Evolutionary conservation across 2,113 vertebrate genomes (phyloP).

Genomic region (Azemiops feae): DNA sequence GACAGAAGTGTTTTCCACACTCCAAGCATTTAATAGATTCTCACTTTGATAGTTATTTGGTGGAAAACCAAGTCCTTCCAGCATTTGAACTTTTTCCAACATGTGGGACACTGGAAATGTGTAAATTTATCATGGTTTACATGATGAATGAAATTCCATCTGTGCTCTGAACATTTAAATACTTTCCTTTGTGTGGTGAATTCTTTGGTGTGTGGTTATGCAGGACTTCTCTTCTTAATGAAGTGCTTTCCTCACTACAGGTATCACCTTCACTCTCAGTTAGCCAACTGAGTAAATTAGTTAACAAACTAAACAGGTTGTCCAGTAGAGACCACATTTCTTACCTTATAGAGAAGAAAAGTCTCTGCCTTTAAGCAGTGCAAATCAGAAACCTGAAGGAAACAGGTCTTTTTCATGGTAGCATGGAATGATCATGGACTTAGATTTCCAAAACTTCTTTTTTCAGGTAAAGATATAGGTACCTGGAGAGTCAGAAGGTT

Average conservation of each 20-base stretch:
- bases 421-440: not conserved
- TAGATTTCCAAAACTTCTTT: not conserved
- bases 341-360: not conserved
- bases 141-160: not conserved
- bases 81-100: not conserved
- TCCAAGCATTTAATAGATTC: not conserved
- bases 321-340: not conserved
- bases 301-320: not conserved
- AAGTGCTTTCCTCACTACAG: not conserved
- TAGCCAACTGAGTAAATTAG: not conserved
- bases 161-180: not conserved
- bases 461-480: not conserved
- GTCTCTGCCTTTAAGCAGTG: not conserved
- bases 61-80: not conserved
- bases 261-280: not conserved
- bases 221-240: not conserved
- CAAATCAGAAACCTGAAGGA: not conserved
- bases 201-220: not conserved
- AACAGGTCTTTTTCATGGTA: not conserved
- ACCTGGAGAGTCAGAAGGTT: not conserved
- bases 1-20: not conserved
- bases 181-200: not conserved
- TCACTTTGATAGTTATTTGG: not conserved
- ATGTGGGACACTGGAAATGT: not conserved
- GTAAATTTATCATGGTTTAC: not conserved